Conservation (phyloP, 2,113 vertebrate genomes). For the Balaenoptera acutorostrata region DNA sequence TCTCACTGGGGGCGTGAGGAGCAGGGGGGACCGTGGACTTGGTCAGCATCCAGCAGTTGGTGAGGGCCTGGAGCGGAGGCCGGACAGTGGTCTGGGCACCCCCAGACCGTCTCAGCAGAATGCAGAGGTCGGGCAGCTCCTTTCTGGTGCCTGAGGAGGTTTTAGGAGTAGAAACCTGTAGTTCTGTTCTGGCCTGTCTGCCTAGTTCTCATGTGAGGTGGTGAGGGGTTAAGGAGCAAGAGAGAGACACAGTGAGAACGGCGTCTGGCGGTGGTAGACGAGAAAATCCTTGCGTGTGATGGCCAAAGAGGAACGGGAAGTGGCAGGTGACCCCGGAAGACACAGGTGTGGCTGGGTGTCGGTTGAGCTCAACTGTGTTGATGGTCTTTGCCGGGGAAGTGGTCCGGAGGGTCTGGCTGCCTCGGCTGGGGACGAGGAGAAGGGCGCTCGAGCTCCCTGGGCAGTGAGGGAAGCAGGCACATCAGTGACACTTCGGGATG, state of each 20-base stretch:
- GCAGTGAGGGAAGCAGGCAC: background rate
- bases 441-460: background rate
- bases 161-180: background rate
- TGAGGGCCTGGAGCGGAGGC: constrained; percentile 3
- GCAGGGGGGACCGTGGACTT: constrained; percentile 70
- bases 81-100: rapidly evolving
- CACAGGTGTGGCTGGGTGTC: rapidly evolving
- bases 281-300: background rate
- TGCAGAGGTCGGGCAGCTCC: rapidly evolving
- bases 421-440: too few relatives aligned
- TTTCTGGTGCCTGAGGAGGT: background rate
- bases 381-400: background rate
- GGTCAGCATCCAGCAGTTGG: constrained; percentile 73
- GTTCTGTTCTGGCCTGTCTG: background rate
- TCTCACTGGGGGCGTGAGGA: background rate
- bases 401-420: background rate
- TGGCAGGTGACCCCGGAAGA: background rate
- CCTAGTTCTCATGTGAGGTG: background rate
- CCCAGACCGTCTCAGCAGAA: background rate
- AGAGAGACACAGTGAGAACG: background rate
- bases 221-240: background rate
- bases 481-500: background rate
- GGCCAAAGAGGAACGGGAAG: background rate
- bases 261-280: rapidly evolving
- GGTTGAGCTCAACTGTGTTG: background rate